phyloP scores from a whole-genome alignment of 2,888 invertebrate genomes.

The Aporophyla lueneburgensis region DNA sequence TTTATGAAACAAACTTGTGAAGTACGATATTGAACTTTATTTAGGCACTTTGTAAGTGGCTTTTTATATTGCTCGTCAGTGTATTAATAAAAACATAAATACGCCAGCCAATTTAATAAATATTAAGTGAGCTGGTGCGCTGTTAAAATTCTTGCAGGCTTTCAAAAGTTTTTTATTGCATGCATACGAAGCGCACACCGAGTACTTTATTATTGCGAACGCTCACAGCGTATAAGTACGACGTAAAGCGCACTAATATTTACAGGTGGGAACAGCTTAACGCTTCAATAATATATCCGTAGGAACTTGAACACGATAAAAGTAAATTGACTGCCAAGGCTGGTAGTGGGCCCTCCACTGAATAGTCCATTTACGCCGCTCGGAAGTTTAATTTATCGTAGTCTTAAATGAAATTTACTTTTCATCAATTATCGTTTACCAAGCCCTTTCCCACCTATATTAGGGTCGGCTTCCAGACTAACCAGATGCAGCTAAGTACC shows the following conservation, averaged over 20 bases:
- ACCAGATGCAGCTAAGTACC: too few species aligned
- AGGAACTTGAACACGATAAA: constrained; percentile 41
- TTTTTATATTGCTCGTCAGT: too few species aligned
- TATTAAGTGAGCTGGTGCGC: constrained; percentile 52
- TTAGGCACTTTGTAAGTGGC: too few species aligned
- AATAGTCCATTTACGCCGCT: constrained; percentile 34
- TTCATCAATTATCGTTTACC: not conserved
- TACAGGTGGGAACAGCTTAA: constrained; percentile 39
- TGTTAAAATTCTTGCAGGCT: constrained; percentile 50
- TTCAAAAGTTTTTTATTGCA: constrained; percentile 57
- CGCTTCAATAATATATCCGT: constrained; percentile 43
- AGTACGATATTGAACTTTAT: too few species aligned
- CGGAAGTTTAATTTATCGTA: constrained; percentile 19
- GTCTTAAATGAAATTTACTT: constrained; percentile 11
- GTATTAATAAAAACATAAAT: constrained; percentile 35
- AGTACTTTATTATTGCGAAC: constrained; percentile 49
- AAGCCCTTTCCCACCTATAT: too few species aligned
- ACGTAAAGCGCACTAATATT: constrained; percentile 46
- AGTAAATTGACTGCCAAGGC: constrained; percentile 42
- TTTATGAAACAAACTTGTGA: too few species aligned
- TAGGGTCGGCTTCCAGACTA: too few species aligned
- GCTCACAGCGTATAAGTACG: constrained; percentile 13
- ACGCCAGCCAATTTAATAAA: constrained; percentile 53
- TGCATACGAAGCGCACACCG: constrained; percentile 52
- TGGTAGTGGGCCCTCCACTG: constrained; percentile 17